A percentile compares a stretch with the other conserved stretches of the same genome.
These are phyloP conservation scores for Noctuana brunneofusca DNA, from an alignment of 2,888 invertebrate genomes.

Conservation along the genomic window DNA sequence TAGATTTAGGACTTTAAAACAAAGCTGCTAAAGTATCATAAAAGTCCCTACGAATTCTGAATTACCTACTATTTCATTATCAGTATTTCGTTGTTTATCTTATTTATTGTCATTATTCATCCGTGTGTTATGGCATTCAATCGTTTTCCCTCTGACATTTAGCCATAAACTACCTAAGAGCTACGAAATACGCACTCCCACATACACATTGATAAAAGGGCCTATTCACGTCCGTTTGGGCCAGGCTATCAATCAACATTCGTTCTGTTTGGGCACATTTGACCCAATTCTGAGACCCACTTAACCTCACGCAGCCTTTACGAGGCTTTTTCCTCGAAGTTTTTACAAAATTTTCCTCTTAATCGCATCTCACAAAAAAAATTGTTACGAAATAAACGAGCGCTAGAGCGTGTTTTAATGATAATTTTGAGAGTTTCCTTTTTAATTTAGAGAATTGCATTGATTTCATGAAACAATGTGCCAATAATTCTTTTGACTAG, in stretches of 20 bases:
- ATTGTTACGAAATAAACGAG: slow-evolving; percentile 30
- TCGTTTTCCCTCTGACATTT: background rate
- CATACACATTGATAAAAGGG: slow-evolving; percentile 14
- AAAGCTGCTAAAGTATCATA: no score
- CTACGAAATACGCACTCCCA: background rate
- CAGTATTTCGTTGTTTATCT: no score
- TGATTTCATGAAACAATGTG: no score
- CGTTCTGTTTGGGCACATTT: slow-evolving; percentile 38
- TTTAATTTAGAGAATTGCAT: slow-evolving; percentile 17
- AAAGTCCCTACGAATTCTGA: no score
- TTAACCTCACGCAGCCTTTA: slow-evolving; percentile 39
- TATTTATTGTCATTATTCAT: no score
- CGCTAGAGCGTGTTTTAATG: slow-evolving; percentile 13
- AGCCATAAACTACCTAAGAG: slow-evolving; percentile 1
- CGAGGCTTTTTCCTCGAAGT: slow-evolving; percentile 40
- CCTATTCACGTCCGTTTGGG: slow-evolving; percentile 27
- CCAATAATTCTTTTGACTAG: no score
- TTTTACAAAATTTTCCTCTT: slow-evolving; percentile 37
- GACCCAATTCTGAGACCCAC: slow-evolving; percentile 37
- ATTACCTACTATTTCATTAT: no score
- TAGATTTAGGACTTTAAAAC: no score
- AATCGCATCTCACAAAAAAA: slow-evolving; percentile 32
- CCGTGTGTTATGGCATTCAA: background rate
- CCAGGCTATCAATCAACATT: slow-evolving; percentile 38
- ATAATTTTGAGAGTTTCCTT: slow-evolving; percentile 4